Evolutionary conservation across 2,797 vertebrate species (phyloP).

Genomic region (Furcifer pardalis): DNA sequence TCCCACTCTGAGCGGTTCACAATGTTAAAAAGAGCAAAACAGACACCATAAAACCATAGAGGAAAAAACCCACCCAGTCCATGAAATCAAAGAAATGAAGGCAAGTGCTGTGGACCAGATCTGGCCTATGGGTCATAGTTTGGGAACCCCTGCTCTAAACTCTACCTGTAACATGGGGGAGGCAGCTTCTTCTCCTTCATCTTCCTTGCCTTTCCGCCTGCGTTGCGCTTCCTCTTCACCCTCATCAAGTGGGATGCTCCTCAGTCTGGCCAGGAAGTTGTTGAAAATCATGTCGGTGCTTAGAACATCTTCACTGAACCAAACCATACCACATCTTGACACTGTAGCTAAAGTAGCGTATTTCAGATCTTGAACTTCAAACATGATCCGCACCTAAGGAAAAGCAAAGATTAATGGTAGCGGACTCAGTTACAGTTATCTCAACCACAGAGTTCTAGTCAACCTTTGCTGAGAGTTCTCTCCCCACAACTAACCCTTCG

Average conservation of each 20-base stretch:
- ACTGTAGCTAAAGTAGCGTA: slow-evolving; percentile 97
- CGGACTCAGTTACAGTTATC: background rate
- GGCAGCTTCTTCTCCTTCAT: slow-evolving; percentile 90
- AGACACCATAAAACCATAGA: no score
- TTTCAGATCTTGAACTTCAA: slow-evolving; percentile 98
- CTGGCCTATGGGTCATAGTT: background rate
- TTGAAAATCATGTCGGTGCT: slow-evolving; percentile 99
- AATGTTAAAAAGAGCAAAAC: no score
- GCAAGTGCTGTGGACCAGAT: no score
- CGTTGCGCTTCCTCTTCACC: slow-evolving; percentile 96
- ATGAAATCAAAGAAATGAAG: no score
- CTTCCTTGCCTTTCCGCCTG: slow-evolving; percentile 90
- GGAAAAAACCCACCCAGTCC: no score
- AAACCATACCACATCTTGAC: slow-evolving; percentile 98
- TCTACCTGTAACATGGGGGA: slow-evolving; percentile 97
- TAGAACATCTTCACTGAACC: slow-evolving; percentile 99
- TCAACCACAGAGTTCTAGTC: background rate
- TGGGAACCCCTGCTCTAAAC: no score
- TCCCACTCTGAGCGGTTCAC: no score
- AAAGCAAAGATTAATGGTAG: background rate
- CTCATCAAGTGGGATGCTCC: slow-evolving; percentile 96
- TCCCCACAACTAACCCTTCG: background rate
- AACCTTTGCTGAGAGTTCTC: background rate
- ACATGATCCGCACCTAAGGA: slow-evolving; percentile 95
- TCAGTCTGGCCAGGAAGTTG: slow-evolving; percentile 93